Base-by-base conservation (phyloP, 2,888 invertebrate genomes). In the Icerya purchasi region DNA sequence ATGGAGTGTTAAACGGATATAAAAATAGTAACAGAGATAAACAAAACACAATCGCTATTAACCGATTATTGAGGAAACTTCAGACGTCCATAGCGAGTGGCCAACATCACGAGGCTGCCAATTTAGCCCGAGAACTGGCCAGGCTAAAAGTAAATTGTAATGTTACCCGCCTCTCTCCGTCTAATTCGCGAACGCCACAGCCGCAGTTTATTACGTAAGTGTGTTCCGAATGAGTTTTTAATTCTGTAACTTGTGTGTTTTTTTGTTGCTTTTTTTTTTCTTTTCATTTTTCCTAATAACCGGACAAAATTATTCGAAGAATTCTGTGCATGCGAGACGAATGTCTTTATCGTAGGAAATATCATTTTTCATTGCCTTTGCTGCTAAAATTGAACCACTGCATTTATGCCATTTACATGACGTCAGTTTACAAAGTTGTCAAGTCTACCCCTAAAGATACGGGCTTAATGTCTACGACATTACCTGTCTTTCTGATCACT, bases 61-160 rank as follows among this genome's bases (percentile, higher is more conserved):
- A 78, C 69, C 73, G 77, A 67, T 71, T 85, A 64, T 74, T 87
- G 65, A 77, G 78, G 69, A 77, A 83, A 70, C 73, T 89, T 58
- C 87, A 88, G 71, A 77, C 77, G 59, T 83, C 87, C 1, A 88
- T 89, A 66, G 80, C 83, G 2, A 79, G 78, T 68, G 87, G 87
- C 5, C 81, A 86, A 67, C 79, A 85, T 71, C 77, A 76, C 56
- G 78, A 83, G 65, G 87, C 88, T 1, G 83, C 87, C 0, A 78
- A 78, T 63, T 77, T 86, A 56, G 87, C 88, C 1, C 77, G 80
- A 64, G 83, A 86, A 70, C 73, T 88, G 65, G 86, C 87, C 0
- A 79, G 83, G 63, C 72, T 86, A 62, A 82, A 83, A 70, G 78
- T 86, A 56, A 82, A 82, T 61, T 84, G 86, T 71, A 83, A 83